Evolutionary conservation across 2,888 invertebrate species (phyloP), one percentile per base, ranked within the genome.

Genomic region (Ectemnius cavifrons): DNA sequence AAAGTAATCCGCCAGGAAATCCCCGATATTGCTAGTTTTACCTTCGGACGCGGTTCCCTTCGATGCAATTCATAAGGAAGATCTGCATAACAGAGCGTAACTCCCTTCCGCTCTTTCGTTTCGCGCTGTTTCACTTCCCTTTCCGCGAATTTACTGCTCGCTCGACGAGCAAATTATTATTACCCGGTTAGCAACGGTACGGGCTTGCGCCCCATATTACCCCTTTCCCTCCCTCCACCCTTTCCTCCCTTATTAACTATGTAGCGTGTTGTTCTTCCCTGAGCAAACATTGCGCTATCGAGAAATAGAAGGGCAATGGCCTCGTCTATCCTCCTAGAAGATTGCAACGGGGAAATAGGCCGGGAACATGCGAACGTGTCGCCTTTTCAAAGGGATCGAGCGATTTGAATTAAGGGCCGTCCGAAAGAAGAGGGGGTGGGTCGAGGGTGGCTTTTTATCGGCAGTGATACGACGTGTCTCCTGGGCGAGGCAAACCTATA

Each of bases 401-500:
- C 84, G 78, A 82, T 83, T 84, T 83, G 83, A 83, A 83, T 83
- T 83, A 83, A 84, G 80, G 77, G 69, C 63, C 74, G 63, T 57
- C 59, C 6, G 63, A 47, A 45, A 69, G 63, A 71, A 64, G 61
- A 47, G 61, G 67, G 45, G 28, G 52, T 27, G 49, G 45, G 16
- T 11, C 16, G 37, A 14, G n/a, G 77, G 71, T 18, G 23, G 74
- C 72, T 79, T 85, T 80, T 74, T 83, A 84, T 85, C 79, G 76
- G 68, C 63, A 61, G 73, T 64, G 79, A 81, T 82, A 81, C 75
- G 78, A 77, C 74, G 82, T 78, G 75, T 73, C 69, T 67, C 62
- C 52, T 71, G 70, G 71, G 37, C 77, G 81, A 71, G 76, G 81
- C 65, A 79, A 71, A 74, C 84, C 88, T 87, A 86, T 87, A 88